Evolutionary conservation across 2,888 invertebrate genomes (phyloP), one percentile per base, ranked within the genome.

Genomic region (Allacma fusca): DNA sequence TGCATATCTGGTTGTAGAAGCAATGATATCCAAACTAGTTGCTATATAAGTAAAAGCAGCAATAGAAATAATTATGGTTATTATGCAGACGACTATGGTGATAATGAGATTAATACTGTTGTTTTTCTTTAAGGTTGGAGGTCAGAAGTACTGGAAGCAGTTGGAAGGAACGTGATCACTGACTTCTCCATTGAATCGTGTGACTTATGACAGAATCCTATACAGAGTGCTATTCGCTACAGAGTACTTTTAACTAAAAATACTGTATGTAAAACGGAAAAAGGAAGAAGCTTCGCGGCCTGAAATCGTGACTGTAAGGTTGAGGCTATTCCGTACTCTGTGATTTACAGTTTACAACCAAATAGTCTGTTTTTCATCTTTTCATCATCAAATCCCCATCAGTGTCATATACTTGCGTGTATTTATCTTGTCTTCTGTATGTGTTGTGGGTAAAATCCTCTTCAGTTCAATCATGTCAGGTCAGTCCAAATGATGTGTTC

Each of bases 381-480:
- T 62, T 24, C 21, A 24, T 62, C 24, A 13, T 62, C 21, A 62
- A 62, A 23, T 62, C 62, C 62, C 62, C 13, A 13, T 40, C 40
- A 62, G 62, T 62, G 62, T 62, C 13, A 40, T 40, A 40, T 40
- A 40, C 13, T 40, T 24, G 13, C 62, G 62, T 23, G 21, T 62
- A 2, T 62, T 21, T 62, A 21, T 62, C 62, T 12, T 62, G 62
- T 62, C 21, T 62, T 24, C 62, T 62, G 21, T 62, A 62, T 62
- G 62, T 62, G 62, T 62, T 62, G 62, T 62, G 62, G 26, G 62
- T n/a, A 62, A 62, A 62, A 24, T 62, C 62, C 62, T 62, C 62
- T 62, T 62, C 62, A n/a, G 26, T 62, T 23, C 24, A 62, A 62
- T 62, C 1, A 62, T 62, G 62, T 62, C 62, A 62, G 62, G 62